A percentile compares a stretch with the other conserved stretches of the same genome.
Evolutionary conservation across 2,797 vertebrate species (phyloP).

Genomic region (Mormyrus proboscirostris): DNA sequence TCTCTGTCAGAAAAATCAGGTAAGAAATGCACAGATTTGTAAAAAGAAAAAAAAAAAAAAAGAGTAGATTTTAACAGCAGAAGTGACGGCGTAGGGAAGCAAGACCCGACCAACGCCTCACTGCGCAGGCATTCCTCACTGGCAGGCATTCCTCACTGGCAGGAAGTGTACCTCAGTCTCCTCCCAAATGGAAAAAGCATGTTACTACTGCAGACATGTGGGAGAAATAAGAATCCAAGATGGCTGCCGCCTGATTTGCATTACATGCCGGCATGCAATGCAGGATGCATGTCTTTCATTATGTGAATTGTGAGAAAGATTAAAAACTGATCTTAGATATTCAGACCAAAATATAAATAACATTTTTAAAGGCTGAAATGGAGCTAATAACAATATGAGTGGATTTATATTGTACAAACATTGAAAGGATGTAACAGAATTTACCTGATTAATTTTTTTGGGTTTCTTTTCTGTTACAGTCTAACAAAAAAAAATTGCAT

Average conservation of each 20-base stretch:
- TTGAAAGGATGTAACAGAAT: not conserved
- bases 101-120: constrained; percentile 9
- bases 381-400: not conserved
- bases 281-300: not conserved
- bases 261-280: not conserved
- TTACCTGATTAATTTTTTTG: not conserved
- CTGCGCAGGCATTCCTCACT: constrained; percentile 35
- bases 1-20: not conserved
- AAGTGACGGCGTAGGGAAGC: not conserved
- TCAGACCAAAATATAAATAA: not conserved
- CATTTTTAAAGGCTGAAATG: not conserved
- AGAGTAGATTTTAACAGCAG: not conserved
- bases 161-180: constrained; percentile 43
- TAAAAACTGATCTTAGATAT: not conserved
- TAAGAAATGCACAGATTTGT: not conserved
- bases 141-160: constrained; percentile 37
- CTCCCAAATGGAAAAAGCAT: constrained; percentile 35
- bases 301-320: not conserved
- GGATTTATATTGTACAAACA: not conserved
- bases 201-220: constrained; percentile 49
- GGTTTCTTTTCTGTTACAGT: not conserved
- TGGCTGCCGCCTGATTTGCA: not conserved
- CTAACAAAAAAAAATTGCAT: not conserved
- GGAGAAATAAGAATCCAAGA: constrained; percentile 24
- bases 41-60: not conserved